Base-by-base conservation (phyloP, 2,113 vertebrate species). In the Triplophysa siluroides region DNA sequence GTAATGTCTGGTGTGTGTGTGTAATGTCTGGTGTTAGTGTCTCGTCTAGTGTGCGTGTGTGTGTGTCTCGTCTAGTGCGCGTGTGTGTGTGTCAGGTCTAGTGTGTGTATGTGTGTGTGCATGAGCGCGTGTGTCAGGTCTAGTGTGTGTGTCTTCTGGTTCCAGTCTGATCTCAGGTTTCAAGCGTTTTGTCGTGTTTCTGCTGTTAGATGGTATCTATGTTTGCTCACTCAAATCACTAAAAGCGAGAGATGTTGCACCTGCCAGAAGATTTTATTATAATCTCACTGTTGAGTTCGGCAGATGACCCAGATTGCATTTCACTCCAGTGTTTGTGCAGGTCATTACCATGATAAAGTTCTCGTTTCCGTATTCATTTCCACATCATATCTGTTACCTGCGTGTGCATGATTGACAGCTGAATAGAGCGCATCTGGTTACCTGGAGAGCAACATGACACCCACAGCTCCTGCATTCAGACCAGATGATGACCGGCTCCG, bases 401-500 rank as follows among this genome's bases (percentile, higher is more conserved):
- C 19, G 63, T 56, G 66, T 24, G 2, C 81, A 61, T 90, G 88
- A 90, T 29, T 85, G 90, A 90, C 89, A 86, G 90, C 50, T 89
- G 83, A 90, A 88, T 88, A 86, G 85, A 64, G 43, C 73, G 91
- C 89, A 71, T 94, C 91, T 82, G 83, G 88, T 94, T 93, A 92
- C 88, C 78, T 84, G 69, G 63, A 79, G 79, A 87, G 92, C 84
- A 71, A 94, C 73, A 81, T 85, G 92, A 94, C 92, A 93, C 87
- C 89, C 4, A 58, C 64, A 87, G 88, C 87, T 93, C 91, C 88
- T 86, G 85, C 92, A 91, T 87, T 88, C 38, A 21, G 77, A 78
- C 72, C 86, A 81, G 12, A 29, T 29, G 26, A 29, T 29, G 26
- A 29, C 26, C 26, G 26, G 45, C 9, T 13, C 45, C 9, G 45